phyloP scores from a whole-genome alignment of 2,797 vertebrate genomes.

The Sciurus vulgaris region DNA sequence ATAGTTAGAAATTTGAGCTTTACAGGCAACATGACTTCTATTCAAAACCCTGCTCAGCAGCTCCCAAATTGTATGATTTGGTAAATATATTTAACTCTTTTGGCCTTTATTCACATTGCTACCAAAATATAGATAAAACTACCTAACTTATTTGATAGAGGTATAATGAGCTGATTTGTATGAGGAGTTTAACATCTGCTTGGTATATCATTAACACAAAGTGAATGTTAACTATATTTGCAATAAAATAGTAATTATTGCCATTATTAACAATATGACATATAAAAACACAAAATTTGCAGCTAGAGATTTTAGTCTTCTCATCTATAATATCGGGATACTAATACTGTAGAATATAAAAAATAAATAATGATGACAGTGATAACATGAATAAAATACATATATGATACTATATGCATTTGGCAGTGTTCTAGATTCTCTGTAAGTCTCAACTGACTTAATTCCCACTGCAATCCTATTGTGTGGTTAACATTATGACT shows the following conservation, averaged over 20 bases:
- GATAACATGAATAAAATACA: neutral
- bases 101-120: neutral
- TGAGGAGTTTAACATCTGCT: neutral
- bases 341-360: neutral
- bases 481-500: neutral
- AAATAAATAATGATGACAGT: neutral
- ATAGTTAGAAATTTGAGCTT: neutral
- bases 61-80: neutral
- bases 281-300: neutral
- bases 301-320: neutral
- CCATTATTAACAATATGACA: neutral
- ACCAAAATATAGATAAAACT: neutral
- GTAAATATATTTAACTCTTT: neutral
- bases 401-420: neutral
- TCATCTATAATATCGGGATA: neutral
- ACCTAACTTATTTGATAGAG: neutral
- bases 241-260: neutral
- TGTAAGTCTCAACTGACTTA: neutral
- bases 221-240: neutral
- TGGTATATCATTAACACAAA: neutral
- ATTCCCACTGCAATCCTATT: neutral
- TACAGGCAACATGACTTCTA: neutral
- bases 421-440: neutral
- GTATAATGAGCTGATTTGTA: neutral
- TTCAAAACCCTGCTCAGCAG: neutral